Percentiles rank a stretch among this genome's conserved stretches.
Conservation (phyloP, 2,113 vertebrate species). For the Lophius piscatorius region DNA sequence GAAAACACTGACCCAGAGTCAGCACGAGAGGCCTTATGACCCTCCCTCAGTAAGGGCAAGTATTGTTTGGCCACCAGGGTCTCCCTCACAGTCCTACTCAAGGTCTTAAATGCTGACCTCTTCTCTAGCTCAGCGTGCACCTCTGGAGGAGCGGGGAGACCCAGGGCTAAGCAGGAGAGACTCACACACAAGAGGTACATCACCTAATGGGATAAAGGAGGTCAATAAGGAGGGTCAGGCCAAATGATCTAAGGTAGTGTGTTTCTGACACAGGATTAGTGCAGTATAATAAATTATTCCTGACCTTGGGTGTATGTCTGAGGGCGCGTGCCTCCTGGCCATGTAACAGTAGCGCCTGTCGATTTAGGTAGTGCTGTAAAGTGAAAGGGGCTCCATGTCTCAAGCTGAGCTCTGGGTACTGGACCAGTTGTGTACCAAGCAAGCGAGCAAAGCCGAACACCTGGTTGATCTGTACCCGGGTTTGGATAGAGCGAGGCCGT, state of each 20-base stretch:
- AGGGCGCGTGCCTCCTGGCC: constrained; percentile 81
- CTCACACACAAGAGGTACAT: constrained; percentile 79
- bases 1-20: constrained; percentile 59
- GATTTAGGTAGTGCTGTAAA: constrained; percentile 78
- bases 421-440: constrained; percentile 74
- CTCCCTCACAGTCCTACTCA: constrained; percentile 72
- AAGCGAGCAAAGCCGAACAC: constrained; percentile 84
- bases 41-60: constrained; percentile 62
- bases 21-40: constrained; percentile 15
- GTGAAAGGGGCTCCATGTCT: constrained; percentile 74
- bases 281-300: background rate
- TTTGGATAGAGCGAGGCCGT: constrained; percentile 83
- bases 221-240: background rate
- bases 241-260: background rate
- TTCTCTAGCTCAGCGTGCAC: constrained; percentile 75
- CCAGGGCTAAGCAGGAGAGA: constrained; percentile 74
- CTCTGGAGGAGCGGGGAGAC: constrained; percentile 62
- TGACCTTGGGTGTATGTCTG: constrained; percentile 80
- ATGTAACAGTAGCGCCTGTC: constrained; percentile 80
- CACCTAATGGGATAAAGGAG: constrained; percentile 44
- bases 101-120: constrained; percentile 58
- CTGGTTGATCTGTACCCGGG: constrained; percentile 78
- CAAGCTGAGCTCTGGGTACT: constrained; percentile 72
- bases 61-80: constrained; percentile 72
- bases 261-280: background rate